phyloP scores from a whole-genome alignment of 2,113 vertebrate species.

The Alligator mississippiensis region DNA sequence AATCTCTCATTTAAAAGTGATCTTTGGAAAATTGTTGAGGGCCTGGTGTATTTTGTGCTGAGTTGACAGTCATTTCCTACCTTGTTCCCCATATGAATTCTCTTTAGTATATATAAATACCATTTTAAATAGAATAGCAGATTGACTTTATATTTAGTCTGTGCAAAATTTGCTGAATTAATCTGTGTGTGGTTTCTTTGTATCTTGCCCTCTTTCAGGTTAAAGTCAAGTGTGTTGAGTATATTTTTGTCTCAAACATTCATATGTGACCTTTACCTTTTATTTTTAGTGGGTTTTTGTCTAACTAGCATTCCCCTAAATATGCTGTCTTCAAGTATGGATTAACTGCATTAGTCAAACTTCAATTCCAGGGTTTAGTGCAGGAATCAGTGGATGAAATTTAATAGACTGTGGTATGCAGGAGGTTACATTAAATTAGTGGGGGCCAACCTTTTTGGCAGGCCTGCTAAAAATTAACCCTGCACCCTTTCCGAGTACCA shows the following conservation, averaged over 20 bases:
- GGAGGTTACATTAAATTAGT: too few relatives aligned
- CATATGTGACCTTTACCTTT: background rate
- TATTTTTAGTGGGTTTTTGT: background rate
- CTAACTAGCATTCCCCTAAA: background rate
- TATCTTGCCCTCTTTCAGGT: background rate
- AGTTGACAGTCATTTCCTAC: background rate
- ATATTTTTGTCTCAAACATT: background rate
- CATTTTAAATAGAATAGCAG: background rate
- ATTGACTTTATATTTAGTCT: background rate
- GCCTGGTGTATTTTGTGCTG: background rate
- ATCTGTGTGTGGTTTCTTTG: background rate
- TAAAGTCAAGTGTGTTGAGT: background rate
- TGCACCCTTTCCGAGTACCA: too few relatives aligned
- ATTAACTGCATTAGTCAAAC: too few relatives aligned
- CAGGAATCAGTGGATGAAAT: too few relatives aligned
- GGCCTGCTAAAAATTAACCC: too few relatives aligned
- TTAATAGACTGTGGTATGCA: too few relatives aligned
- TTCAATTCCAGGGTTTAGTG: too few relatives aligned
- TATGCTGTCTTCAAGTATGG: background rate
- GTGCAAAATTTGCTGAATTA: background rate
- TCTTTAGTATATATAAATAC: background rate
- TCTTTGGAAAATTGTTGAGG: conserved; percentile 9
- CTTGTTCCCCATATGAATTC: background rate
- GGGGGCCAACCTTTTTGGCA: too few relatives aligned
- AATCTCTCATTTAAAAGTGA: background rate